phyloP scores from a whole-genome alignment of 2,888 invertebrate genomes.

The Vesta saturnalis region DNA sequence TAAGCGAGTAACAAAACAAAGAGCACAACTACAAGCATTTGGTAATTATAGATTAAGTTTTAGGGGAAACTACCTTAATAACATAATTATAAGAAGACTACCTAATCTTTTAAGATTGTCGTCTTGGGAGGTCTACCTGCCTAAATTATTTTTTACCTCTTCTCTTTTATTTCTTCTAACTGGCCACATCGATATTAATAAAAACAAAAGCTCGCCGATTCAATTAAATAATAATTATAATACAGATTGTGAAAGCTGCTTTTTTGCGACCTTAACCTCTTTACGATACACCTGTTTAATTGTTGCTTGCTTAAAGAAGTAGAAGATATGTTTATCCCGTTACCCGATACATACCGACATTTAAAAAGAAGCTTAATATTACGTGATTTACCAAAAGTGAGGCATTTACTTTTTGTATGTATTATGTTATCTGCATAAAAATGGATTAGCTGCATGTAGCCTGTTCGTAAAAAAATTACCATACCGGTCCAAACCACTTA shows the following conservation, averaged over 20 bases:
- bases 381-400: slow-evolving; percentile 19
- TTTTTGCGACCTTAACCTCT: slow-evolving; percentile 32
- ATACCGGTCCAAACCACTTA: slow-evolving; percentile 10
- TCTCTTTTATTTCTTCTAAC: slow-evolving; percentile 1
- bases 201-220: neutral
- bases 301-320: slow-evolving; percentile 26
- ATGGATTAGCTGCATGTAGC: neutral
- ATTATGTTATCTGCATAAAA: slow-evolving; percentile 5
- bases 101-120: slow-evolving; percentile 23
- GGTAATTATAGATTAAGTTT: slow-evolving; percentile 22
- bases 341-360: slow-evolving; percentile 13
- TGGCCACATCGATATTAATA: neutral
- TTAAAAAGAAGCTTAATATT: slow-evolving; percentile 19
- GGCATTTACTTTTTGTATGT: slow-evolving; percentile 16
- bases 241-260: slow-evolving; percentile 19
- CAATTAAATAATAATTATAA: slow-evolving; percentile 2
- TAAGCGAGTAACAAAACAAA: slow-evolving; percentile 14
- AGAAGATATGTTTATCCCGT: slow-evolving; percentile 13
- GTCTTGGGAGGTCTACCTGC: slow-evolving; percentile 28
- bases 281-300: slow-evolving; percentile 35
- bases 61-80: slow-evolving; percentile 25
- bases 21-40: slow-evolving; percentile 7
- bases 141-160: slow-evolving; percentile 1
- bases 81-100: slow-evolving; percentile 24
- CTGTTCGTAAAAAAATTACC: slow-evolving; percentile 17